Conservation (phyloP, 2,113 vertebrate genomes). For the Vanacampus margaritifer region DNA sequence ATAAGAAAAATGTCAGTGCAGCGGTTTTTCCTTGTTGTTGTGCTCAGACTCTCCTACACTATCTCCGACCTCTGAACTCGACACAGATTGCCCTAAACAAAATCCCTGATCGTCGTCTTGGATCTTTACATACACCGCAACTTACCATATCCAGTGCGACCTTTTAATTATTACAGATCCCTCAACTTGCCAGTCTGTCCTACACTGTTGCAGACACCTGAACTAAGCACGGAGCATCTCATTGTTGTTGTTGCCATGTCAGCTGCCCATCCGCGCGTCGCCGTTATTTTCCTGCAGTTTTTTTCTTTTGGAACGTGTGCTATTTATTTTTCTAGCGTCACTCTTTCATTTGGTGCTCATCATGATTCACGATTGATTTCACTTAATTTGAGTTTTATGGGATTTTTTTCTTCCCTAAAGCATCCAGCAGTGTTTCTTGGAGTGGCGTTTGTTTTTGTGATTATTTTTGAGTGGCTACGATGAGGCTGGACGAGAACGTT, state of each 20-base stretch:
- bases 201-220: neutral
- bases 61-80: neutral
- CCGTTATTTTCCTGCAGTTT: neutral
- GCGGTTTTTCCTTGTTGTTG: too few species aligned
- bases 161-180: neutral
- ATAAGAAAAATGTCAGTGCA: too few species aligned
- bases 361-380: neutral
- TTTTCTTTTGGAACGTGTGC: constrained; percentile 11
- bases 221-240: neutral
- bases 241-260: neutral
- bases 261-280: neutral
- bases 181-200: neutral
- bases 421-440: constrained; percentile 13
- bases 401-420: constrained; percentile 12
- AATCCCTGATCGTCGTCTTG: too few species aligned
- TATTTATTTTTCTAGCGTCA: constrained; percentile 37
- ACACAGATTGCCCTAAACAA: neutral
- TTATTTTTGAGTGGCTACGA: neutral
- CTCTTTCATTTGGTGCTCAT: constrained; percentile 13
- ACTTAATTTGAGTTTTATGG: constrained; percentile 7
- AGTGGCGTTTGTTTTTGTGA: neutral
- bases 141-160: neutral
- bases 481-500: neutral
- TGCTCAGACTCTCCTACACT: neutral
- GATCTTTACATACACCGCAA: neutral